A percentile compares a stretch with the other conserved stretches of the same genome.
These are phyloP conservation scores for Drosophila peninsularis DNA, from an alignment of 2,888 invertebrate species.

Conservation along the genomic window DNA sequence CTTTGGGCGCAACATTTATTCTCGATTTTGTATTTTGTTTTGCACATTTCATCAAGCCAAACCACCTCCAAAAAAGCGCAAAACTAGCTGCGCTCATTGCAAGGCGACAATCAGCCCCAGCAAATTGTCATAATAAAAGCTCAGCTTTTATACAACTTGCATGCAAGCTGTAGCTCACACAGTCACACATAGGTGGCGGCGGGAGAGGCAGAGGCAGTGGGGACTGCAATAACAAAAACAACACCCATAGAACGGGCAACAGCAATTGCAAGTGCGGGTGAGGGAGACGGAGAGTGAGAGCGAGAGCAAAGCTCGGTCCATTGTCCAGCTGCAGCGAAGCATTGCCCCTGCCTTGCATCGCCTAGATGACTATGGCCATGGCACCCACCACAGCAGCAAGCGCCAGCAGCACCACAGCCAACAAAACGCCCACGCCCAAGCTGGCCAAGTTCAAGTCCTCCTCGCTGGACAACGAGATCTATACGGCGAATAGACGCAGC, in stretches of 20 bases:
- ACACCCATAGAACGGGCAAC: neutral
- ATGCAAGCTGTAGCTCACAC: constrained; percentile 48
- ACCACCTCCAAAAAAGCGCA: constrained; percentile 74
- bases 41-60: constrained; percentile 57
- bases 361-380: constrained; percentile 62
- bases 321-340: constrained; percentile 50
- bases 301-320: constrained; percentile 26
- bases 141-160: constrained; percentile 66
- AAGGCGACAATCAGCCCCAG: constrained; percentile 37
- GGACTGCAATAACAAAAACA: constrained; percentile 25
- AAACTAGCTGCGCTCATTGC: constrained; percentile 51
- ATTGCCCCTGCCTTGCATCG: constrained; percentile 27
- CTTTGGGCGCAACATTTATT: constrained; percentile 61
- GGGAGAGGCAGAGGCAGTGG: constrained; percentile 16
- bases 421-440: constrained; percentile 46
- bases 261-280: constrained; percentile 23
- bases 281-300: constrained; percentile 4
- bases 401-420: constrained; percentile 9
- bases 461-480: constrained; percentile 80
- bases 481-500: constrained; percentile 71
- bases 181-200: neutral
- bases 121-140: constrained; percentile 55
- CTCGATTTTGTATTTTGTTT: constrained; percentile 71
- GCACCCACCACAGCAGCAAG: constrained; percentile 41
- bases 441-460: constrained; percentile 76